phyloP scores from a whole-genome alignment of 1,140 invertebrate species.

The Melipona quadrifasciata region DNA sequence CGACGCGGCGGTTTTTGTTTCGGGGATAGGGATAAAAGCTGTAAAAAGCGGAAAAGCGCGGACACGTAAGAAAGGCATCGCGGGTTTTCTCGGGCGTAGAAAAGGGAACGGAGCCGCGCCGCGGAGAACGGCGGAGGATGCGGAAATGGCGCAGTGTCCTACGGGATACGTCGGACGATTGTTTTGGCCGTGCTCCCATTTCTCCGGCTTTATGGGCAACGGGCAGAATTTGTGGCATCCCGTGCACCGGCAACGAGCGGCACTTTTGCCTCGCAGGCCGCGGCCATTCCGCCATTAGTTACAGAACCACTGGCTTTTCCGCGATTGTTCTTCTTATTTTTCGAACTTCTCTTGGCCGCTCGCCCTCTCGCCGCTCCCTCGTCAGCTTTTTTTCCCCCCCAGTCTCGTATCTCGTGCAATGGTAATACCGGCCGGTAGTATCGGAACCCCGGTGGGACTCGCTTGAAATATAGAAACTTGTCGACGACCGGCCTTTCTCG shows the following conservation, averaged over 20 bases:
- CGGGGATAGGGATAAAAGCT: neutral
- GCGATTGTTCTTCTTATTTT: slow-evolving; percentile 61
- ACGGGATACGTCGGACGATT: slow-evolving; percentile 64
- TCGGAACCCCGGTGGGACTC: neutral
- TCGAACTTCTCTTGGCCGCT: slow-evolving; percentile 43
- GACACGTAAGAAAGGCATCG: slow-evolving; percentile 42
- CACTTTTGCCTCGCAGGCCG: slow-evolving; percentile 61
- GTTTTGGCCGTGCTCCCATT: slow-evolving; percentile 67
- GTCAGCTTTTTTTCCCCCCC: slow-evolving; percentile 36
- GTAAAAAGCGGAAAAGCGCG: slow-evolving; percentile 4
- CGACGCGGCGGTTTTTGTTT: neutral
- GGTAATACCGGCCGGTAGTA: slow-evolving; percentile 44
- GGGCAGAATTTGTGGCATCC: slow-evolving; percentile 65
- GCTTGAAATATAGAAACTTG: neutral
- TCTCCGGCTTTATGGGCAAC: slow-evolving; percentile 65
- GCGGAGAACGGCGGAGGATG: slow-evolving; percentile 35
- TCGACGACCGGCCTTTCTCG: neutral
- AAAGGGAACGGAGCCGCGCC: neutral
- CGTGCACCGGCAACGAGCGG: slow-evolving; percentile 53
- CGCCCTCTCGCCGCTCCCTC: slow-evolving; percentile 6
- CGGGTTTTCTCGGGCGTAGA: neutral
- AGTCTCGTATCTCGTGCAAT: slow-evolving; percentile 27
- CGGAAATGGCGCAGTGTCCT: slow-evolving; percentile 66
- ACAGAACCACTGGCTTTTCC: slow-evolving; percentile 50
- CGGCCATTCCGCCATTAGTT: slow-evolving; percentile 63